Conservation (phyloP, 1,140 invertebrate species). For the Phymastichus coffea region DNA sequence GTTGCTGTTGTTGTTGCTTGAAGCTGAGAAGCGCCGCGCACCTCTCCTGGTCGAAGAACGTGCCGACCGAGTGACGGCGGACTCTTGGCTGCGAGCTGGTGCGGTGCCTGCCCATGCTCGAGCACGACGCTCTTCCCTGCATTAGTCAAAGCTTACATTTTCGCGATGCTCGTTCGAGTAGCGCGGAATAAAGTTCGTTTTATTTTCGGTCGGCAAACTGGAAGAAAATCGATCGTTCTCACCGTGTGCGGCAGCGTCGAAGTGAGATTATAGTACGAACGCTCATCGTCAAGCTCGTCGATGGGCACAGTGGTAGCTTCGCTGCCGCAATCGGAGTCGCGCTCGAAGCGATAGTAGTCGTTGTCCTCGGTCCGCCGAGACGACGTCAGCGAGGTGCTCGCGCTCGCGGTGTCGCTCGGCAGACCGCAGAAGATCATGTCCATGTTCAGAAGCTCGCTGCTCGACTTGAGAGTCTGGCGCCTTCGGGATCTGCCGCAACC, state of each 20-base stretch:
- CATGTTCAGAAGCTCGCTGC: slow-evolving; percentile 47
- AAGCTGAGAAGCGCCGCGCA: not conserved
- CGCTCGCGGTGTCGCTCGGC: slow-evolving; percentile 26
- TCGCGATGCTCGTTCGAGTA: too few relatives aligned
- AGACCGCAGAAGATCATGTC: slow-evolving; percentile 54
- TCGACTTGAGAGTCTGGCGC: too few relatives aligned
- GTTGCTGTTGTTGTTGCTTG: not conserved
- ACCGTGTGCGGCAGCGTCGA: too few relatives aligned
- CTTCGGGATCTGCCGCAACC: too few relatives aligned
- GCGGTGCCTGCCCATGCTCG: slow-evolving; percentile 12
- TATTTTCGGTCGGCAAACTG: too few relatives aligned
- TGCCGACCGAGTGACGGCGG: slow-evolving; percentile 18
- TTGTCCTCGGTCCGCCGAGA: slow-evolving; percentile 37
- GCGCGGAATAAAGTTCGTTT: too few relatives aligned
- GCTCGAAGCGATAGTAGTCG: slow-evolving; percentile 37
- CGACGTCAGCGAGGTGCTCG: slow-evolving; percentile 20
- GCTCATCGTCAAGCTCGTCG: slow-evolving; percentile 41
- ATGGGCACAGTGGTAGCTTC: slow-evolving; percentile 1
- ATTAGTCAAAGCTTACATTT: too few relatives aligned
- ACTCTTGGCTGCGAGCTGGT: not conserved
- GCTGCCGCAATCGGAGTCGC: slow-evolving; percentile 44
- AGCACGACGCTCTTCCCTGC: slow-evolving; percentile 7
- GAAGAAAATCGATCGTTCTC: too few relatives aligned
- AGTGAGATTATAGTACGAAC: slow-evolving; percentile 58
- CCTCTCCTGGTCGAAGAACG: slow-evolving; percentile 14